phyloP scores from a whole-genome alignment of 1,140 invertebrate genomes.

The Calephelis nemesis region DNA sequence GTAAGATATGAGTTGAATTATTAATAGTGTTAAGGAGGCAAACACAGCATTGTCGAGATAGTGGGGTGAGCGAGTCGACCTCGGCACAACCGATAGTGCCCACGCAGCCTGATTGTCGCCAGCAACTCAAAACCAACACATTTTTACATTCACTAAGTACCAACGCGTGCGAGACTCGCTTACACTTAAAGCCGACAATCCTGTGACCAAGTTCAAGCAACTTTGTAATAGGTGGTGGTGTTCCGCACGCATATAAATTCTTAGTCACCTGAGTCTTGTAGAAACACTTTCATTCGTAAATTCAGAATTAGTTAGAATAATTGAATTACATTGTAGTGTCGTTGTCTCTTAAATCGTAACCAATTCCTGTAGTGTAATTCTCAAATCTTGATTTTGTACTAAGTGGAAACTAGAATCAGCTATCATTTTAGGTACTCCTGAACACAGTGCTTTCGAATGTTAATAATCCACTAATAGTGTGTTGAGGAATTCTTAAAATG shows the following conservation, averaged over 20 bases:
- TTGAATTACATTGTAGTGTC: too few species aligned
- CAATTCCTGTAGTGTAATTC: too few species aligned
- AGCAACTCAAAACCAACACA: conserved; percentile 52
- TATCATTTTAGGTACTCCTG: too few species aligned
- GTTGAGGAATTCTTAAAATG: too few species aligned
- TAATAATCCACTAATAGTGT: too few species aligned
- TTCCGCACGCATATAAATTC: conserved; percentile 30
- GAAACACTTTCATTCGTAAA: conserved; percentile 12
- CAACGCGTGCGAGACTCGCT: conserved; percentile 32
- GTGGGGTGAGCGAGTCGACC: conserved; percentile 72
- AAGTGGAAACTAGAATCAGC: too few species aligned
- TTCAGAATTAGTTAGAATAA: not conserved
- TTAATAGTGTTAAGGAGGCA: conserved; percentile 69
- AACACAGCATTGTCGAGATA: conserved; percentile 55
- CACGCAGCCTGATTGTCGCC: conserved; percentile 76
- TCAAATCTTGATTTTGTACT: too few species aligned
- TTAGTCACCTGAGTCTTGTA: conserved; percentile 27
- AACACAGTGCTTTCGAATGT: too few species aligned
- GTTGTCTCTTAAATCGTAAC: too few species aligned
- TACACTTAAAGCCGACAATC: conserved; percentile 37
- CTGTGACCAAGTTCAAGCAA: conserved; percentile 11
- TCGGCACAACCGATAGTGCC: conserved; percentile 65
- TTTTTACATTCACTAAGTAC: conserved; percentile 45
- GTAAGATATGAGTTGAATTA: conserved; percentile 70
- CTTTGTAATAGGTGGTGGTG: not conserved